Percentiles rank a stretch among this genome's conserved stretches.
Evolutionary conservation across 2,797 vertebrate species (phyloP).

Genomic region (Scleropages formosus): DNA sequence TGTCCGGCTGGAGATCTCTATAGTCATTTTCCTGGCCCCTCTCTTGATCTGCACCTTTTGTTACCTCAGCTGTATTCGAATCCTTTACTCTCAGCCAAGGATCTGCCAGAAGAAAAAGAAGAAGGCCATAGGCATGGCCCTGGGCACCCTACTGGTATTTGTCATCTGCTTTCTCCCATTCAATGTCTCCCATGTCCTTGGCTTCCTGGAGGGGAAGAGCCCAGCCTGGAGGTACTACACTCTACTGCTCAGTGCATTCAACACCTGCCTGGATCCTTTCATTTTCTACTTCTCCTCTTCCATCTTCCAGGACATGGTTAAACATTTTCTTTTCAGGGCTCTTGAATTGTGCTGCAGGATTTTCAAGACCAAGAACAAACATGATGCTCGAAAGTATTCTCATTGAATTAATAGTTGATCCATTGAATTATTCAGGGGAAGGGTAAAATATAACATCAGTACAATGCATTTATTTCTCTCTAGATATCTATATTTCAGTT

Average conservation of each 20-base stretch:
- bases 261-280: conserved; percentile 76
- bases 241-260: conserved; percentile 72
- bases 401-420: too few species aligned
- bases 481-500: too few species aligned
- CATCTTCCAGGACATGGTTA: conserved; percentile 45
- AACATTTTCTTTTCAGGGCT: conserved; percentile 44
- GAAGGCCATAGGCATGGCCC: conserved; percentile 72
- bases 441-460: too few species aligned
- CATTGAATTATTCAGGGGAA: too few species aligned
- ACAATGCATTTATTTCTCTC: too few species aligned
- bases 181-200: conserved; percentile 69
- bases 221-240: conserved; percentile 66
- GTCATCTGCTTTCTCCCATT: conserved; percentile 75
- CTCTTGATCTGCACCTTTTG: conserved; percentile 69
- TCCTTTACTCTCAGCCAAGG: conserved; percentile 60
- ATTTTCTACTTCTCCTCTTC: conserved; percentile 68
- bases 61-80: conserved; percentile 66
- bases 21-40: conserved; percentile 69
- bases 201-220: conserved; percentile 54
- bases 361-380: background rate
- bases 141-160: conserved; percentile 70
- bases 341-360: background rate
- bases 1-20: conserved; percentile 66
- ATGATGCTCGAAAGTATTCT: background rate
- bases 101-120: conserved; percentile 66